Percentiles rank a stretch among this genome's conserved stretches.
Conservation (phyloP, 2,113 vertebrate genomes). For the Apteryx mantelli region DNA sequence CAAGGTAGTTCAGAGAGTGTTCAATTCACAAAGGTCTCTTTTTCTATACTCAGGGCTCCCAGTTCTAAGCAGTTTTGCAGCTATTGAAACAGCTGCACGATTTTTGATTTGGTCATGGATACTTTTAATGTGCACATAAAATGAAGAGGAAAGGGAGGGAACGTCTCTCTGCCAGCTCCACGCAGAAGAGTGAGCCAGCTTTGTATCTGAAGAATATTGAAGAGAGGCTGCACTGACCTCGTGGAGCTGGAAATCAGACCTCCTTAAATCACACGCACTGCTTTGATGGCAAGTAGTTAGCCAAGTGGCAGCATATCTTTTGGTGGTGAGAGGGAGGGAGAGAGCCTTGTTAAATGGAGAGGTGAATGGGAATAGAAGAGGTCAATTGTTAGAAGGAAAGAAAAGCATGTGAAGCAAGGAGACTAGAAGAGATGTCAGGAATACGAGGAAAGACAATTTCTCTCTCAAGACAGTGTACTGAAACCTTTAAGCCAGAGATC, state of each 20-base stretch:
- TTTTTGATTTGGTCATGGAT: constrained; percentile 77
- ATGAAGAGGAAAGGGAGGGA: constrained; percentile 51
- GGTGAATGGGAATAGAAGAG: not conserved
- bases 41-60: constrained; percentile 65
- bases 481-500: not conserved
- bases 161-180: constrained; percentile 53
- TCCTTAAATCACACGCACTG: not conserved
- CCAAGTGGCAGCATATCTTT: not conserved
- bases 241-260: constrained; percentile 26
- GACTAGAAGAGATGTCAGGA: not conserved
- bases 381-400: not conserved
- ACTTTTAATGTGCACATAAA: constrained; percentile 77
- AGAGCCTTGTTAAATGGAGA: not conserved
- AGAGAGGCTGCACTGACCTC: constrained; percentile 29
- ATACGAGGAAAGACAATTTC: not conserved
- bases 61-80: constrained; percentile 66
- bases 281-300: not conserved
- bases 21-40: constrained; percentile 76
- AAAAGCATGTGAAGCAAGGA: not conserved
- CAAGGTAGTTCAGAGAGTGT: constrained; percentile 72
- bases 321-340: not conserved
- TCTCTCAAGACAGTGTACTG: not conserved
- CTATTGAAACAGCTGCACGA: constrained; percentile 76
- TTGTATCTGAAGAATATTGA: constrained; percentile 25
- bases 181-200: constrained; percentile 45